phyloP scores from a whole-genome alignment of 2,888 invertebrate species.

The Andrena fulva region DNA sequence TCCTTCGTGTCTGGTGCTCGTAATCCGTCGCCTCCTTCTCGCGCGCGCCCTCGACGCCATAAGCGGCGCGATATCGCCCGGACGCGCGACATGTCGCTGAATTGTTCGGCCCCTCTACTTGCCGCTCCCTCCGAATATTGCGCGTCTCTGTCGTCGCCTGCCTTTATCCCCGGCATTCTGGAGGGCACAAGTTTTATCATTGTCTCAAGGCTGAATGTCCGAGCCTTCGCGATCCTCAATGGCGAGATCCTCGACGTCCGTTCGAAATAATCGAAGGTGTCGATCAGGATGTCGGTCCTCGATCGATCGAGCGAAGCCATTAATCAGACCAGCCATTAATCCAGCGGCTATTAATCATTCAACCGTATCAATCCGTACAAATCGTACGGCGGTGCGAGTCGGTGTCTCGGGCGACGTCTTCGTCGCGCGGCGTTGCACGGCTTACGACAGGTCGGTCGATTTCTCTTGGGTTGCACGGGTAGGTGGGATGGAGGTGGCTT shows the following conservation, averaged over 20 bases:
- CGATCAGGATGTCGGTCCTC: neutral
- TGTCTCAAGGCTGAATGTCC: no score
- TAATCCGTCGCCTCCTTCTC: conserved; percentile 10
- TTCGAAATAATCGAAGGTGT: neutral
- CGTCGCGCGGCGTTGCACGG: conserved; percentile 14
- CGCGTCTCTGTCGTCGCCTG: neutral
- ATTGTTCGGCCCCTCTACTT: conserved; percentile 18
- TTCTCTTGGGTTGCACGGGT: neutral
- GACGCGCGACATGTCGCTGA: neutral
- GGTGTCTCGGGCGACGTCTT: conserved; percentile 3
- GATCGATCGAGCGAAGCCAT: conserved; percentile 1
- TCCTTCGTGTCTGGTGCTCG: neutral
- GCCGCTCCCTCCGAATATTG: neutral
- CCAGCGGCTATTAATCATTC: conserved; percentile 26
- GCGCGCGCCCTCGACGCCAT: conserved; percentile 3
- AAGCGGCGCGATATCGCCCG: conserved; percentile 2
- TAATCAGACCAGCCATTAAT: conserved; percentile 33
- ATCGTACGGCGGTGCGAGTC: neutral
- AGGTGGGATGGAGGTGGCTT: neutral
- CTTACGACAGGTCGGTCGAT: conserved; percentile 11
- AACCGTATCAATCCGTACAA: conserved; percentile 30
- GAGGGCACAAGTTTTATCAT: no score
- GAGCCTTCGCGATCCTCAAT: no score
- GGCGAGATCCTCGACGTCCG: no score
- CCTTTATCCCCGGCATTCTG: no score